Base-by-base conservation (phyloP, 2,888 invertebrate species). In the Cephus runcator region DNA sequence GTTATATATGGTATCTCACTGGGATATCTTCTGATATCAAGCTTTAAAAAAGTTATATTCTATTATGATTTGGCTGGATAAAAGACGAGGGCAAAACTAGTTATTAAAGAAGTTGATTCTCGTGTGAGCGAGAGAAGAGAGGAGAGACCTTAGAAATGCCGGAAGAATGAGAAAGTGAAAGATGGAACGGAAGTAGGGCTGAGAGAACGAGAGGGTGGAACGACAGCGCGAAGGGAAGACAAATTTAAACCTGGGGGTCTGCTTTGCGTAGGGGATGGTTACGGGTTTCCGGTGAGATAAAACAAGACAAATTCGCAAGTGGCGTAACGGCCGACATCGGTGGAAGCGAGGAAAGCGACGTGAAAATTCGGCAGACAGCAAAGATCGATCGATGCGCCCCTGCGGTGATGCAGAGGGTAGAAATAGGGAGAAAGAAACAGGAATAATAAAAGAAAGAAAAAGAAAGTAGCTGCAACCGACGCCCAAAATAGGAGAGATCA, bases 281-380 rank as follows among this genome's bases (percentile, higher is more conserved):
- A 77, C 79, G 77, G 77, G 75, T 73, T 79, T 75, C 75, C 74
- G 79, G 75, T 73, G 56, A 83, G 85, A 85, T 85, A 85, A 85
- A 80, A 77, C 79, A 79, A 81, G 85, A 85, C 83, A 85, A 85
- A 85, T 85, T 85, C 77, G 79, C 74, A 78, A 76, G 80, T 79
- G 30, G 77, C 73, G 36, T 34, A 40, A 56, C 56, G 56, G 56
- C 23, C 6, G 56, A 56, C 56, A 56, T 23, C 23, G 23, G 23
- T 56, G 56, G 34, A 75, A 76, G 30, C 34, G 40, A 34, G 69
- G 40, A 73, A 36, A 81, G 76, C 79, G 79, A 83, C 78, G 76
- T 69, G 81, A 84, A 80, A 83, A 84, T 84, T 85, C 82, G 80
- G 81, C 80, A 77, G 69, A 82, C 56, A 56, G 69, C 56, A 69